Percentiles rank a stretch among this genome's conserved stretches.
phyloP scores from a whole-genome alignment of 2,888 invertebrate species.

The Eupithecia exiguata region DNA sequence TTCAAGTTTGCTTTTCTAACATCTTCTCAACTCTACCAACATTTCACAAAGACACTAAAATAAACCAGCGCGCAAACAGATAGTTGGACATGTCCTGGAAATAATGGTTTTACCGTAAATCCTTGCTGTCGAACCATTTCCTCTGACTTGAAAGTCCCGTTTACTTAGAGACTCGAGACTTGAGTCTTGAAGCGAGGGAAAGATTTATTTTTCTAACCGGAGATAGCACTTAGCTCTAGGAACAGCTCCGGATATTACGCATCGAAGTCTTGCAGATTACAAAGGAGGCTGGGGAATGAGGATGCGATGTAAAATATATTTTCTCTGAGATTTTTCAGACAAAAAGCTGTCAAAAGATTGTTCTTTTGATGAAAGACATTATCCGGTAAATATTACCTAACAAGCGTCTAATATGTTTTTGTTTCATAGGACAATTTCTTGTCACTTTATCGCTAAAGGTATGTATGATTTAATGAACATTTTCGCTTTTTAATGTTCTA shows the following conservation, averaged over 20 bases:
- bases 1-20: not conserved
- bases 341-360: not conserved
- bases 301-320: conserved; percentile 4
- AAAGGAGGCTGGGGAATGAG: conserved; percentile 14
- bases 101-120: conserved; percentile 22
- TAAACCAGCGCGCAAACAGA: conserved; percentile 10
- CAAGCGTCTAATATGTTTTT: not conserved
- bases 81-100: conserved; percentile 15
- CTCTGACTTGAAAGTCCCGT: conserved; percentile 14
- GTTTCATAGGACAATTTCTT: not conserved
- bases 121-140: conserved; percentile 21
- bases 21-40: not conserved
- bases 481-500: not conserved
- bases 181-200: conserved; percentile 15
- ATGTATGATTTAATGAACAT: not conserved
- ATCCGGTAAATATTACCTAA: not conserved
- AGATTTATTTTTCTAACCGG: conserved; percentile 47
- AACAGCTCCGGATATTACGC: conserved; percentile 52
- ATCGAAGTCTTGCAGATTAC: conserved; percentile 30
- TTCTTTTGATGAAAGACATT: not conserved
- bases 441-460: not conserved
- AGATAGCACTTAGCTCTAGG: conserved; percentile 48
- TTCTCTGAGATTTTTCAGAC: not conserved
- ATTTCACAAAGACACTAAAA: conserved; percentile 4
- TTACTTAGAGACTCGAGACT: conserved; percentile 23